Percentiles rank a stretch among this genome's conserved stretches.
Evolutionary conservation across 30 jellyfish, hydroid and myxozoan species (phyloP).

Genomic region (Nemopilema nomurai): DNA sequence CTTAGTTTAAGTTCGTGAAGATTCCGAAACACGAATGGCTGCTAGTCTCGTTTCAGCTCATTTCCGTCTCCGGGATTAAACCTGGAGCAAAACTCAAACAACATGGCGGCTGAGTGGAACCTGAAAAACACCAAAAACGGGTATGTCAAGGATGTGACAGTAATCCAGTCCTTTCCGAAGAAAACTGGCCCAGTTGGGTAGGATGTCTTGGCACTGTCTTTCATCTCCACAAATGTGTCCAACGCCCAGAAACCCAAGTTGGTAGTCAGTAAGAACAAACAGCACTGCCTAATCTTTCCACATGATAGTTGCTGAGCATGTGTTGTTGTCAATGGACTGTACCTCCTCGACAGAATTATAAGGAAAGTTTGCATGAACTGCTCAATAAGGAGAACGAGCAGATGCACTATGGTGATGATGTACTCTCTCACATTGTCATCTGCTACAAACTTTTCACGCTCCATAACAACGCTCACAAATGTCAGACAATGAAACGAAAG

Average conservation of each 20-base stretch:
- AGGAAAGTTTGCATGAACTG: constrained; percentile 30
- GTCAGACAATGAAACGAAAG: constrained; percentile 25
- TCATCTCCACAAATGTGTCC: constrained; percentile 51
- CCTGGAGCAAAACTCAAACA: constrained; percentile 21
- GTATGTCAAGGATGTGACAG: constrained; percentile 11
- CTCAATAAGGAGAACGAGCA: neutral
- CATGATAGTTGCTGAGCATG: neutral
- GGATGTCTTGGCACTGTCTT: constrained; percentile 22
- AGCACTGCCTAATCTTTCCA: constrained; percentile 17
- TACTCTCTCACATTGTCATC: neutral
- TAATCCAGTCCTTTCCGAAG: constrained; percentile 11
- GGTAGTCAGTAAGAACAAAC: constrained; percentile 33
- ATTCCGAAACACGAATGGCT: too few species aligned
- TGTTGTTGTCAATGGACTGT: neutral
- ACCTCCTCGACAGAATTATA: constrained; percentile 27
- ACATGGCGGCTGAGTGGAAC: constrained; percentile 43
- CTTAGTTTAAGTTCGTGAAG: too few species aligned
- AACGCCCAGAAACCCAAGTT: constrained; percentile 57
- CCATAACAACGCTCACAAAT: constrained; percentile 2
- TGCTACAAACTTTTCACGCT: neutral
- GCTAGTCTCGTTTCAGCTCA: neutral
- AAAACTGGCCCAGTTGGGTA: constrained; percentile 26
- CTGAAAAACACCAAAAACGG: constrained; percentile 48
- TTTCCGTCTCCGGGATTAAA: neutral
- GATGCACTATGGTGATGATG: constrained; percentile 1